These are phyloP conservation scores for Siniperca scherzeri DNA, from an alignment of 2,797 vertebrate species.

Conservation along the genomic window DNA sequence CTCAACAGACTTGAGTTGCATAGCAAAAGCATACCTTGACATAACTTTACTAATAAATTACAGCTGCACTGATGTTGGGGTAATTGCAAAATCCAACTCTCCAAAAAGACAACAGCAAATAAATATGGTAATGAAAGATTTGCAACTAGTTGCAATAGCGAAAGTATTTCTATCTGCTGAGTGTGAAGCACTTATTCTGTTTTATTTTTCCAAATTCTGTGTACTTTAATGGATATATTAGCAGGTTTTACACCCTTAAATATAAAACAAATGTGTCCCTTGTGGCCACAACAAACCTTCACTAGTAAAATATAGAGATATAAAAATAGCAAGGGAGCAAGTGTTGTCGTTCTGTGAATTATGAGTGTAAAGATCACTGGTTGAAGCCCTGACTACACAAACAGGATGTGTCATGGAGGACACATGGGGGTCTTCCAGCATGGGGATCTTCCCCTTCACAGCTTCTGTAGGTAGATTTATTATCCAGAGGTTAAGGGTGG, in stretches of 20 bases:
- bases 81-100: conserved; percentile 27
- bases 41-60: conserved; percentile 47
- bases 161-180: background rate
- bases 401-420: conserved; percentile 83
- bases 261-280: background rate
- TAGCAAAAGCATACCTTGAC: conserved; percentile 41
- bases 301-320: conserved; percentile 22
- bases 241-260: background rate
- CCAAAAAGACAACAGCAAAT: conserved; percentile 25
- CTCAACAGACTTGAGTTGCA: conserved; percentile 66
- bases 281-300: background rate
- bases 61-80: conserved; percentile 25
- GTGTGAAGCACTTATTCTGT: background rate
- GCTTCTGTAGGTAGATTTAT: conserved; percentile 86
- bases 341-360: conserved; percentile 70
- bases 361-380: conserved; percentile 76
- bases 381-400: conserved; percentile 79
- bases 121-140: conserved; percentile 28
- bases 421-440: conserved; percentile 78
- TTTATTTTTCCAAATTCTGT: background rate
- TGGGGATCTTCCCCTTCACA: conserved; percentile 73
- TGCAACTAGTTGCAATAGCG: conserved; percentile 17
- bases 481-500: conserved; percentile 83
- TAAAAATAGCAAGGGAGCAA: conserved; percentile 57
- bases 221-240: background rate